Conservation (phyloP, 2,888 invertebrate species). For the Stratiomys singularior region DNA sequence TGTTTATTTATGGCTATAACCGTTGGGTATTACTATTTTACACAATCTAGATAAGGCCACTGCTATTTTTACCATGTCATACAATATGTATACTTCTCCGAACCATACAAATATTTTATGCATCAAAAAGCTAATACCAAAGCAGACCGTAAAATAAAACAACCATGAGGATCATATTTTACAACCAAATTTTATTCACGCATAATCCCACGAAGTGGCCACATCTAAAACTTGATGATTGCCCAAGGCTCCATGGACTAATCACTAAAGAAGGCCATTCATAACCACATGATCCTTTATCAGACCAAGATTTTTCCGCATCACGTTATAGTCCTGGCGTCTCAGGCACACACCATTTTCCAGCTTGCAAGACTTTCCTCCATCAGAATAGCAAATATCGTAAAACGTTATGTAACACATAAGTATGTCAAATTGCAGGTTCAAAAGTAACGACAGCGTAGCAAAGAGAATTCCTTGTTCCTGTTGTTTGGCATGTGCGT, state of each 20-base stretch:
- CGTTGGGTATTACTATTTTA: too few relatives aligned
- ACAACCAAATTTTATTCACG: slow-evolving; percentile 22
- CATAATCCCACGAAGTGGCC: slow-evolving; percentile 24
- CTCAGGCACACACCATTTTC: not conserved
- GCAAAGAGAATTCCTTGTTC: not conserved
- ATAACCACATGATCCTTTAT: slow-evolving; percentile 30
- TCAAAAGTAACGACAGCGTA: not conserved
- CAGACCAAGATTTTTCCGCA: slow-evolving; percentile 24
- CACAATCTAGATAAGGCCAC: too few relatives aligned
- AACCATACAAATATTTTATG: slow-evolving; percentile 24
- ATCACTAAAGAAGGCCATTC: slow-evolving; percentile 31
- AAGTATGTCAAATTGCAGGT: slow-evolving; percentile 25
- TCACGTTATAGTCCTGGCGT: not conserved
- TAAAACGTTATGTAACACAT: slow-evolving; percentile 49
- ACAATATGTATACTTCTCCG: too few relatives aligned
- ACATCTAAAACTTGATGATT: not conserved
- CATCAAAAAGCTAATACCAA: not conserved
- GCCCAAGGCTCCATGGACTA: not conserved
- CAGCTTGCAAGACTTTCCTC: not conserved
- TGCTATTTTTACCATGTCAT: too few relatives aligned
- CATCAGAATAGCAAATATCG: slow-evolving; percentile 47
- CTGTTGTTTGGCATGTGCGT: not conserved
- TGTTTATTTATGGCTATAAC: too few relatives aligned
- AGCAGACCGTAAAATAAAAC: slow-evolving; percentile 8
- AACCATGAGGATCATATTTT: slow-evolving; percentile 18